Percentiles rank a stretch among this genome's conserved stretches.
Conservation (phyloP, 2,113 vertebrate genomes). For the Halcyon malimbica region DNA sequence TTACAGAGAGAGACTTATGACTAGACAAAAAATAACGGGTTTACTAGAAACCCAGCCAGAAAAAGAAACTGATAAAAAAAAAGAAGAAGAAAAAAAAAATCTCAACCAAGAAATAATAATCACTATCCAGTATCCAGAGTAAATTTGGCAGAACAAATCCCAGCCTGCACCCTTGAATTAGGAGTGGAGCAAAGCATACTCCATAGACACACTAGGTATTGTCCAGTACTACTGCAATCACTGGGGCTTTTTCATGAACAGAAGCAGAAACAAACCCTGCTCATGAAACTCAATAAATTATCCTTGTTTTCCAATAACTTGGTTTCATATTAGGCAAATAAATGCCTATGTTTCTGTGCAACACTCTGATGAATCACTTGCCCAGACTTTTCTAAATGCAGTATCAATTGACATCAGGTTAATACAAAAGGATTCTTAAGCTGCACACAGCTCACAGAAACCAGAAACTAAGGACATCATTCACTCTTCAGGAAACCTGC, state of each 20-base stretch:
- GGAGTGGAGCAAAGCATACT: not conserved
- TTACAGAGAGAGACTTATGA: not conserved
- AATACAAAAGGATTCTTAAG: not conserved
- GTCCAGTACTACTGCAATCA: not conserved
- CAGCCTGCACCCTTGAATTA: not conserved
- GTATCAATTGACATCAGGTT: not conserved
- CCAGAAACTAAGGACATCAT: not conserved
- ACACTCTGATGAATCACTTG: not conserved
- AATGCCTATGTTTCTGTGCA: not conserved
- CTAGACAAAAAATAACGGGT: not conserved
- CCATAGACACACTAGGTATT: not conserved
- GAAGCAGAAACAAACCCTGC: not conserved
- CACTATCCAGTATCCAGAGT: not conserved
- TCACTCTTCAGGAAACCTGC: conserved; percentile 10
- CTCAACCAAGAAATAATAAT: not conserved
- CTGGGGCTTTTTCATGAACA: not conserved
- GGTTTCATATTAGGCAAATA: not conserved
- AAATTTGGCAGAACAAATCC: not conserved
- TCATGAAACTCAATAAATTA: not conserved
- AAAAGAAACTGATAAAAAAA: not conserved
- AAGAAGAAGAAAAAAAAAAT: not conserved
- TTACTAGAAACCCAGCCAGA: not conserved
- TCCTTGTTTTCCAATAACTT: not conserved
- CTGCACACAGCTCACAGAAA: not conserved
- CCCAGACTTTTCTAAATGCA: not conserved